Percentiles rank a stretch among this genome's conserved stretches.
These are phyloP conservation scores for Steinernema hermaphroditum DNA, from an alignment of 2,888 invertebrate genomes.

Conservation along the genomic window DNA sequence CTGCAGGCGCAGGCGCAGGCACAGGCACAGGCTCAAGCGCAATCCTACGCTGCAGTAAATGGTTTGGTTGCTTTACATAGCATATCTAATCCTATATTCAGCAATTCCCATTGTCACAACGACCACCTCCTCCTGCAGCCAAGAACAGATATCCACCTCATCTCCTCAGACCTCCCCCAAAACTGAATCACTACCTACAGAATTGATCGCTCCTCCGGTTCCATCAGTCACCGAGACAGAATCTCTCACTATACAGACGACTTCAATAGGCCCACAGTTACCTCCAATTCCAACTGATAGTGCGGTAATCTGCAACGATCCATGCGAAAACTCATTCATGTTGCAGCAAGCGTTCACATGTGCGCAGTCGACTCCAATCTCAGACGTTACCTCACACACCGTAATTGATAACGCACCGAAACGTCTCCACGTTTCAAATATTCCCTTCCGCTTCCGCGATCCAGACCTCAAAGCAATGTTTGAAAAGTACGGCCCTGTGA, in stretches of 20 bases:
- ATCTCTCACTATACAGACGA: conserved; percentile 9
- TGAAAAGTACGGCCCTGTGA: conserved; percentile 92
- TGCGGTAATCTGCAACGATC: background rate
- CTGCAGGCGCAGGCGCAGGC: conserved; percentile 20
- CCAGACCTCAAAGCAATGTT: conserved; percentile 84
- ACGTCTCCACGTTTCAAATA: conserved; percentile 97
- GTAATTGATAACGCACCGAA: conserved; percentile 67
- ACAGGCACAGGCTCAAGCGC: conserved; percentile 21
- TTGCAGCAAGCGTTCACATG: conserved; percentile 1
- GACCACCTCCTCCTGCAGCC: background rate
- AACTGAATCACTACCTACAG: background rate
- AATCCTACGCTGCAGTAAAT: conserved; percentile 11
- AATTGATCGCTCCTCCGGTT: background rate
- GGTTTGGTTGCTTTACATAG: background rate
- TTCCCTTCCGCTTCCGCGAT: conserved; percentile 98
- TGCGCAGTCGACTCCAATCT: background rate
- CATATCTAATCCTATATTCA: background rate
- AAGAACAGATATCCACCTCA: background rate
- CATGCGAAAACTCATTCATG: background rate
- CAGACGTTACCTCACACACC: conserved; percentile 1
- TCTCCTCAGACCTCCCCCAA: conserved; percentile 14
- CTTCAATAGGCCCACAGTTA: conserved; percentile 12
- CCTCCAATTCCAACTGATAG: background rate
- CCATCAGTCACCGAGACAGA: background rate
- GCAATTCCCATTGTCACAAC: conserved; percentile 8